phyloP scores from a whole-genome alignment of 2,888 invertebrate species.

The Ochropleura plecta region DNA sequence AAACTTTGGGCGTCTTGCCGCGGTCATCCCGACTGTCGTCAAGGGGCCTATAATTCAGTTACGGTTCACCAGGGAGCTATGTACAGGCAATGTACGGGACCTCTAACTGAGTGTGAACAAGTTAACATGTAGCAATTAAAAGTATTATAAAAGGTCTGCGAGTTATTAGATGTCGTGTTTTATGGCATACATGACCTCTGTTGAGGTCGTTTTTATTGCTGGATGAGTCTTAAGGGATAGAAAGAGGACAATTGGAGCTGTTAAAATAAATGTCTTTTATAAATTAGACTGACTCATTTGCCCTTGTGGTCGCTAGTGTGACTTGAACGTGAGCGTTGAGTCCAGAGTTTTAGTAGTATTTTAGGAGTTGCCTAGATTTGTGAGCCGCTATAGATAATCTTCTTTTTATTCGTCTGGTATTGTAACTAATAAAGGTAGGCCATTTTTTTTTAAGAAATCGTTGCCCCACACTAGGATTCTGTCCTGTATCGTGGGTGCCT shows the following conservation, averaged over 20 bases:
- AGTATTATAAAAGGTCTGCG: conserved; percentile 55
- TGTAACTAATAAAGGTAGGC: background rate
- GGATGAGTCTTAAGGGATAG: conserved; percentile 21
- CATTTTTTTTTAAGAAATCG: too few relatives aligned
- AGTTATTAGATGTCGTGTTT: conserved; percentile 44
- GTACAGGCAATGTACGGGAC: conserved; percentile 42
- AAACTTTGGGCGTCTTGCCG: conserved; percentile 67
- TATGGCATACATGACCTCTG: conserved; percentile 31
- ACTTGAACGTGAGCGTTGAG: background rate
- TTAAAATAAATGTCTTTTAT: conserved; percentile 7
- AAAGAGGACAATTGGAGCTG: background rate
- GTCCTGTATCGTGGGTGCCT: background rate
- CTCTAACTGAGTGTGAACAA: conserved; percentile 48
- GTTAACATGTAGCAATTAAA: conserved; percentile 65
- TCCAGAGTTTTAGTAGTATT: background rate
- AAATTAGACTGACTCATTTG: background rate
- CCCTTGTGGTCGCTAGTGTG: background rate
- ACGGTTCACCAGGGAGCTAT: conserved; percentile 54
- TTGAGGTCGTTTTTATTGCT: conserved; percentile 9
- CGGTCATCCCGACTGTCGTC: conserved; percentile 66
- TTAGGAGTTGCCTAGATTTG: background rate
- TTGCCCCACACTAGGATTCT: background rate
- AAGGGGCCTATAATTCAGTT: conserved; percentile 70
- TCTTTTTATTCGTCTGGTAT: background rate
- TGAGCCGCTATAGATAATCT: background rate